Percentiles rank a stretch among this genome's conserved stretches.
These are phyloP conservation scores for Hecatera dysodea DNA, from an alignment of 2,888 invertebrate genomes.

Conservation along the genomic window DNA sequence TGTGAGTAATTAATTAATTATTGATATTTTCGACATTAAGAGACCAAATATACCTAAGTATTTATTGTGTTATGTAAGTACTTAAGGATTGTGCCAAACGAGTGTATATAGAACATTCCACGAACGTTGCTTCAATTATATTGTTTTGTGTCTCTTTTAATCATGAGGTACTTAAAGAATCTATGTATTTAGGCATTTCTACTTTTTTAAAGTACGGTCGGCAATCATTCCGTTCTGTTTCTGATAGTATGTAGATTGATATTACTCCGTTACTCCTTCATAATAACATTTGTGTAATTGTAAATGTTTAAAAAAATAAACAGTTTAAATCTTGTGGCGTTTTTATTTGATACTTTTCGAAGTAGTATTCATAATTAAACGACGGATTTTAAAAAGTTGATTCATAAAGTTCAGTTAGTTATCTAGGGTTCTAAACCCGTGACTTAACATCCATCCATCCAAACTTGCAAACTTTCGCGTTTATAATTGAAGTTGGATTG, in stretches of 20 bases:
- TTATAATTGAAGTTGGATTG: too few species aligned
- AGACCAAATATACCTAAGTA: constrained; percentile 34
- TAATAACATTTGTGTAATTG: constrained; percentile 40
- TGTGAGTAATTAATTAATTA: constrained; percentile 6
- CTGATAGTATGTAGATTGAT: constrained; percentile 17
- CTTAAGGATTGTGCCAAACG: constrained; percentile 58
- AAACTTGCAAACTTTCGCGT: too few species aligned
- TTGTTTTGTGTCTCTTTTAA: constrained; percentile 7
- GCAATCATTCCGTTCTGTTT: constrained; percentile 40
- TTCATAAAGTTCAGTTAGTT: too few species aligned
- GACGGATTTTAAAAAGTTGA: not conserved
- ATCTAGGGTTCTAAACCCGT: too few species aligned
- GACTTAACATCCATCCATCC: too few species aligned
- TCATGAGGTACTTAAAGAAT: not conserved
- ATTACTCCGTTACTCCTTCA: constrained; percentile 30
- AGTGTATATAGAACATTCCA: constrained; percentile 54
- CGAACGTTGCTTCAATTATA: constrained; percentile 12
- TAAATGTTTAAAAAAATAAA: constrained; percentile 54
- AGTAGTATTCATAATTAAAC: not conserved
- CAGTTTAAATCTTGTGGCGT: constrained; percentile 8
- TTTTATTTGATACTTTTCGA: constrained; percentile 3
- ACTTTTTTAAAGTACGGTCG: constrained; percentile 2
- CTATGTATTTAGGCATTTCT: not conserved
- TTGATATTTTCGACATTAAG: constrained; percentile 39
- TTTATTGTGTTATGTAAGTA: constrained; percentile 37